Percentiles rank a stretch among this genome's conserved stretches.
phyloP scores from a whole-genome alignment of 1,140 invertebrate genomes.

The Drosophila repleta region DNA sequence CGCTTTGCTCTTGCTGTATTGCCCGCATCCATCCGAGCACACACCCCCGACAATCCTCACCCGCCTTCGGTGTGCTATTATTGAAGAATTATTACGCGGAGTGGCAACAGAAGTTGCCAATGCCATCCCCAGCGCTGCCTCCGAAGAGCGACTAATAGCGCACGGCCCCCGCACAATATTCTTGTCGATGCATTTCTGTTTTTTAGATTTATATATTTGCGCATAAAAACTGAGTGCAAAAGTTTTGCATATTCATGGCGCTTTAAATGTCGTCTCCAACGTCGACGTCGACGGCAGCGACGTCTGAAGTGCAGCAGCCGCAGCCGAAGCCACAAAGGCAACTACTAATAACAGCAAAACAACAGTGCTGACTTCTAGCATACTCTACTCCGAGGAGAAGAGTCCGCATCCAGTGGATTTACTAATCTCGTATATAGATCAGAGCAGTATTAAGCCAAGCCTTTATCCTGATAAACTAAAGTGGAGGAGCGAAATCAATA shows the following conservation, averaged over 20 bases:
- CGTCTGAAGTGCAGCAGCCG: constrained; percentile 67
- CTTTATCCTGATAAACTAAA: no score
- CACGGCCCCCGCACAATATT: constrained; percentile 45
- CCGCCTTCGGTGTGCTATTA: constrained; percentile 55
- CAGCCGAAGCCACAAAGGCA: constrained; percentile 69
- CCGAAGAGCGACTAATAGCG: constrained; percentile 60
- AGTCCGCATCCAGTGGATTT: background rate
- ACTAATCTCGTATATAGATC: background rate
- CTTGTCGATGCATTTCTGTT: constrained; percentile 47
- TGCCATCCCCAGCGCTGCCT: constrained; percentile 24
- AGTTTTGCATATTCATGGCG: constrained; percentile 81
- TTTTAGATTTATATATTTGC: constrained; percentile 67
- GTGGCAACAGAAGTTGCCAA: constrained; percentile 67
- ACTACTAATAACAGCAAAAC: constrained; percentile 51
- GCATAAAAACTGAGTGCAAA: constrained; percentile 74
- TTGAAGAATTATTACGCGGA: constrained; percentile 76
- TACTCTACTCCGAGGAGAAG: background rate
- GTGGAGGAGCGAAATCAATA: no score
- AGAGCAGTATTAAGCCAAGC: background rate
- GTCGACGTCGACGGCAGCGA: constrained; percentile 49
- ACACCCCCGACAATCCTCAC: background rate
- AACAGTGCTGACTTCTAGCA: background rate
- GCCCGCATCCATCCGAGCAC: background rate
- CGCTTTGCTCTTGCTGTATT: constrained; percentile 48
- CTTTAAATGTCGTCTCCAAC: constrained; percentile 77